phyloP scores from a whole-genome alignment of 1,140 invertebrate genomes.

The Nautilus pompilius region DNA sequence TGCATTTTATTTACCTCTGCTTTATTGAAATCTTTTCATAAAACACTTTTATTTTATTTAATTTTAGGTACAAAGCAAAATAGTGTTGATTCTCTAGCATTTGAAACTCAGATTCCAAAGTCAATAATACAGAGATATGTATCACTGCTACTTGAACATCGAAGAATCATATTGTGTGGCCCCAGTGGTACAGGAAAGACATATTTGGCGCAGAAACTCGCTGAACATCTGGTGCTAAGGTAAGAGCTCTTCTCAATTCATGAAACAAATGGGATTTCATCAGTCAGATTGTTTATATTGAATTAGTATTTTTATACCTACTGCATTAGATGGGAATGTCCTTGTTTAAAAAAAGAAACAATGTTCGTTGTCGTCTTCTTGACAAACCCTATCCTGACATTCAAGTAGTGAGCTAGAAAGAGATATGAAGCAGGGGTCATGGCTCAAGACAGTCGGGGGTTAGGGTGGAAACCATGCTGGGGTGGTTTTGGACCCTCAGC shows the following conservation, averaged over 20 bases:
- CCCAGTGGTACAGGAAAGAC: slow-evolving; percentile 97
- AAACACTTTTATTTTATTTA: background rate
- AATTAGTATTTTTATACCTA: no score
- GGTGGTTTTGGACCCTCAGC: no score
- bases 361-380: no score
- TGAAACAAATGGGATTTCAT: no score
- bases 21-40: background rate
- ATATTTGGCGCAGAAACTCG: slow-evolving; percentile 90
- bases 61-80: slow-evolving; percentile 71
- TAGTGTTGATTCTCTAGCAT: slow-evolving; percentile 87
- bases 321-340: no score
- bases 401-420: no score
- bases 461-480: no score
- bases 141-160: slow-evolving; percentile 83
- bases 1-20: background rate
- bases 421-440: no score
- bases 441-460: no score
- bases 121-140: slow-evolving; percentile 91
- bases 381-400: no score
- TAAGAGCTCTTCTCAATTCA: slow-evolving; percentile 18
- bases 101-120: slow-evolving; percentile 94
- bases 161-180: slow-evolving; percentile 91
- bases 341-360: no score
- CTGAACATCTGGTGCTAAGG: slow-evolving; percentile 72
- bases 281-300: no score